A percentile compares a stretch with the other conserved stretches of the same genome.
These are phyloP conservation scores for Odontophorus gujanensis DNA, from an alignment of 2,113 vertebrate species.

Conservation along the genomic window DNA sequence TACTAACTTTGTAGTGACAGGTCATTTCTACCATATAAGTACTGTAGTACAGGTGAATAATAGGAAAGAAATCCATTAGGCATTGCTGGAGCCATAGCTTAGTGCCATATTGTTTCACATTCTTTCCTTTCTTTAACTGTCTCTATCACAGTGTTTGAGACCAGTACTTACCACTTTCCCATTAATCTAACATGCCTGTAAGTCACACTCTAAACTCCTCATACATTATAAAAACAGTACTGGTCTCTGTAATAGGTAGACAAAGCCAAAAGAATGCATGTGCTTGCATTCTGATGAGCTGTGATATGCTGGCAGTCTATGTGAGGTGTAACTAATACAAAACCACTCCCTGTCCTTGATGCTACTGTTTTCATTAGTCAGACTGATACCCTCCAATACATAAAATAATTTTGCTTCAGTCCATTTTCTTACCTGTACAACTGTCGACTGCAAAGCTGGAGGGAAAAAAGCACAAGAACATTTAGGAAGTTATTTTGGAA, in stretches of 20 bases:
- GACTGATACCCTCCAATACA: not conserved
- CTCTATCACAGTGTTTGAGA: not conserved
- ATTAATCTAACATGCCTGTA: not conserved
- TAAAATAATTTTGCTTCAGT: not conserved
- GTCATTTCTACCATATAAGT: not conserved
- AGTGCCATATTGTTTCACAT: not conserved
- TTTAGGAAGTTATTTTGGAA: not conserved
- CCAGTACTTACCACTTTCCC: not conserved
- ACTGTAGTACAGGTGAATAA: not conserved
- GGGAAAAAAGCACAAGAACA: not conserved
- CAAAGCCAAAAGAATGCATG: not conserved
- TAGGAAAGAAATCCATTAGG: not conserved
- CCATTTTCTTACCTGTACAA: conserved; percentile 88
- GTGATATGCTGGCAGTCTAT: not conserved
- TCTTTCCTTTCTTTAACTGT: not conserved
- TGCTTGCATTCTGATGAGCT: not conserved
- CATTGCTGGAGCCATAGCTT: not conserved
- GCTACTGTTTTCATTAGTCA: not conserved
- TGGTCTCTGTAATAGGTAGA: not conserved
- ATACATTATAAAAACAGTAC: not conserved
- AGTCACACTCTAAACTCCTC: not conserved
- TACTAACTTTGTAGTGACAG: not conserved
- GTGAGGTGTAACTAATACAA: not conserved
- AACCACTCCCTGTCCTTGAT: not conserved
- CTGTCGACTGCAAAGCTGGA: conserved; percentile 86